A percentile compares a stretch with the other conserved stretches of the same genome.
Conservation (phyloP, 2,113 vertebrate genomes). For the Lynx canadensis region DNA sequence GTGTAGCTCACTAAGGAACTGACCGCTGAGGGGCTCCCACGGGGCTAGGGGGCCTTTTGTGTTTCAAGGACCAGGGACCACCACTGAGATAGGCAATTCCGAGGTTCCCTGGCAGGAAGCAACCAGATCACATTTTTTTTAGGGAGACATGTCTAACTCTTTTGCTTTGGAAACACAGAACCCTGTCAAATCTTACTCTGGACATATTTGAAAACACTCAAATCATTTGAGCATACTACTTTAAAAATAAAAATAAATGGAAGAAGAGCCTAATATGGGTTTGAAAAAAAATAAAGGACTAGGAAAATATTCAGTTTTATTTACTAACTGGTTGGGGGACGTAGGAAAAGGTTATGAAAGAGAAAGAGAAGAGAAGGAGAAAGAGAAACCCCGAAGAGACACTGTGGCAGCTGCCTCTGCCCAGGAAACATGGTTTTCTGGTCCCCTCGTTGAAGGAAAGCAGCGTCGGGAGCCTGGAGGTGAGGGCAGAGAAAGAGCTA, state of each 20-base stretch:
- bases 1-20: background rate
- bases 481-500: background rate
- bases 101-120: background rate
- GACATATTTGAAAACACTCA: background rate
- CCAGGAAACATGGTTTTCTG: rapidly evolving
- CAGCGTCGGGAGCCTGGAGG: background rate
- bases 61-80: background rate
- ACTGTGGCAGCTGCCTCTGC: background rate
- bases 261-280: background rate
- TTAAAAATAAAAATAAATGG: background rate
- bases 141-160: background rate
- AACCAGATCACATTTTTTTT: background rate
- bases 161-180: background rate
- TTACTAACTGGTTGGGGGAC: background rate
- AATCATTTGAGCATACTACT: background rate
- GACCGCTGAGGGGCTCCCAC: background rate
- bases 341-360: background rate
- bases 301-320: background rate
- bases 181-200: background rate
- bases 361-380: background rate
- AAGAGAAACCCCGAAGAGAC: background rate
- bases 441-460: background rate
- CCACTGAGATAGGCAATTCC: background rate
- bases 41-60: background rate
- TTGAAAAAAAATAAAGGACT: background rate